Evolutionary conservation across 2,113 vertebrate species (phyloP).

Genomic region (Oryzias celebensis): DNA sequence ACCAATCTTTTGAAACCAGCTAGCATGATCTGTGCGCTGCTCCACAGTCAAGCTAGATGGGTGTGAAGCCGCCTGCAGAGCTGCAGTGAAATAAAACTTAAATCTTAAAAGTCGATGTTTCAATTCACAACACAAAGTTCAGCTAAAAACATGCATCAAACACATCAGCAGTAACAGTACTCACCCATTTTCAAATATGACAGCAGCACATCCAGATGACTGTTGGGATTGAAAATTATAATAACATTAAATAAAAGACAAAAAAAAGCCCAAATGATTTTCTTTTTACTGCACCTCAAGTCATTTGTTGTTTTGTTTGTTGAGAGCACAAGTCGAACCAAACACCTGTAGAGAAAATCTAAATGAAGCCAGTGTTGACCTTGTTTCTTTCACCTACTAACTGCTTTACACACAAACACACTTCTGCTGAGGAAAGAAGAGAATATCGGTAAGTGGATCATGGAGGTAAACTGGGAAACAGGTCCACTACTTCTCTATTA

Average conservation of each 20-base stretch:
- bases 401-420: slow-evolving; percentile 62
- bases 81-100: slow-evolving; percentile 63
- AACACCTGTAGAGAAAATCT: slow-evolving; percentile 79
- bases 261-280: not conserved
- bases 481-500: slow-evolving; percentile 12
- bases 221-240: slow-evolving; percentile 38
- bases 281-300: slow-evolving; percentile 70
- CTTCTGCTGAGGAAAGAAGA: slow-evolving; percentile 40
- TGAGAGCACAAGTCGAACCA: slow-evolving; percentile 81
- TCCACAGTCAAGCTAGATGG: slow-evolving; percentile 55
- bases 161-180: slow-evolving; percentile 14
- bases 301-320: slow-evolving; percentile 68
- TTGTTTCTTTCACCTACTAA: slow-evolving; percentile 72
- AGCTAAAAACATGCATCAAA: not conserved
- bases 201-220: slow-evolving; percentile 75
- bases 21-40: slow-evolving; percentile 76
- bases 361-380: slow-evolving; percentile 55
- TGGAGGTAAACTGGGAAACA: slow-evolving; percentile 30
- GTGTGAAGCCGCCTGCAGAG: slow-evolving; percentile 61
- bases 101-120: not conserved
- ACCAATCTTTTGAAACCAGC: slow-evolving; percentile 94
- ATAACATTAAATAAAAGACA: not conserved
- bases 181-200: slow-evolving; percentile 83
- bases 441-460: slow-evolving; percentile 72
- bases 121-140: slow-evolving; percentile 16